Conservation (phyloP, 2,113 vertebrate species). For the Pycnonotus jocosus region DNA sequence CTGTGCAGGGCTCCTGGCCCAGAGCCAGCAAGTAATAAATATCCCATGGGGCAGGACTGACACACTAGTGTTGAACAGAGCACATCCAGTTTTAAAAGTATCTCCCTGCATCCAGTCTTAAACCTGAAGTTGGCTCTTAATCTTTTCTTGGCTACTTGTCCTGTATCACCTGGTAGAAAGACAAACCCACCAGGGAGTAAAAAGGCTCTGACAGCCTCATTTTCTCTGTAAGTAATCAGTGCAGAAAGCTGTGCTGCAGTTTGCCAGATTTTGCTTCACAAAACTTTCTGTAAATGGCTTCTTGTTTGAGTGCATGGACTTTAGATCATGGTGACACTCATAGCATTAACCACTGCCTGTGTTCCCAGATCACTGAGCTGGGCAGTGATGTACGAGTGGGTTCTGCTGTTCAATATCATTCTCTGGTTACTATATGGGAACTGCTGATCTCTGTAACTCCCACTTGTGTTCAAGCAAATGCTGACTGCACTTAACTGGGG, state of each 20-base stretch:
- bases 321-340: neutral
- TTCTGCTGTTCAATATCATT: neutral
- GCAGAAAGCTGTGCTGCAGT: neutral
- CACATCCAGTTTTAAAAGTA: neutral
- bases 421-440: neutral
- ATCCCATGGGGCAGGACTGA: neutral
- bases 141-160: neutral
- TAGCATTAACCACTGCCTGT: fast-evolving
- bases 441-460: slow-evolving; percentile 20
- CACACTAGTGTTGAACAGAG: neutral
- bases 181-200: neutral
- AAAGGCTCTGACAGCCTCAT: neutral
- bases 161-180: neutral
- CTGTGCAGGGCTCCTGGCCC: neutral
- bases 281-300: neutral
- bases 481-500: neutral
- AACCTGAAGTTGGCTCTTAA: neutral
- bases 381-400: neutral
- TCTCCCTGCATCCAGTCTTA: neutral
- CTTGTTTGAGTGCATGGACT: neutral
- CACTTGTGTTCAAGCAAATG: slow-evolving; percentile 5
- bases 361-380: neutral
- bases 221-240: neutral
- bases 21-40: neutral
- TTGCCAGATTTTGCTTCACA: neutral